Base-by-base conservation (phyloP, 2,797 vertebrate species). In the Chiroxiphia lanceolata region DNA sequence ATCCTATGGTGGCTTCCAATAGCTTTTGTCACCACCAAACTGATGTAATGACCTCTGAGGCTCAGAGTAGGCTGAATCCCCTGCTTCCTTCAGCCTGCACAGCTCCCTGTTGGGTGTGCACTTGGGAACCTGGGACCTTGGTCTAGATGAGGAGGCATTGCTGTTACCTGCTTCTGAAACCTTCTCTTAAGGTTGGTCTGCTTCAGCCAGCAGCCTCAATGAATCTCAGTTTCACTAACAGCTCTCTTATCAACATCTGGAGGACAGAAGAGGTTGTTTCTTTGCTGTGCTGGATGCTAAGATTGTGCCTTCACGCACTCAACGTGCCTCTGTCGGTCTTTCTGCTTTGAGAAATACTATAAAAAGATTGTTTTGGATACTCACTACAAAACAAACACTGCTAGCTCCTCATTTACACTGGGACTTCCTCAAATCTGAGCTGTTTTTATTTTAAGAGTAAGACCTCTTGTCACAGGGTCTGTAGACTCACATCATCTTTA, bases 371-470 rank as follows among this genome's bases (percentile, higher is more conserved):
- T 78, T 93, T 87, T 82, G 76, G 83, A 93, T 60, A 57, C 53
- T 72, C 7, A 57, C 53, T 85, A 25, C 36, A 75, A 80, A 95
- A 86, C 82, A 96, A 69, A 48, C 45, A 6, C 78, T 64, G 8
- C 59, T 75, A 78, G 50, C 53, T 92, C 40, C 78, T 85, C 64
- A 34, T 91, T 91, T 89, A 81, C 33, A 3, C 57, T 40, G n/a
- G 38, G n/a, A 88, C 92, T 93, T 94, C 94, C 87, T 95, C 91
- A 87, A 3, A 50, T 38, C 20, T 27, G 61, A 64, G 45, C 72
- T 91, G 40, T 88, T 92, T 94, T 85, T 15, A 31, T 63, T 67
- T 68, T 26, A 70, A 74, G 60, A 68, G 21, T 71, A 33, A 89
- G 47, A 33, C 14, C 47, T 76, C 45, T 64, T 83, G 50, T 15